Percentiles rank a stretch among this genome's conserved stretches.
Conservation (phyloP, 2,797 vertebrate species). For the Morus bassanus region DNA sequence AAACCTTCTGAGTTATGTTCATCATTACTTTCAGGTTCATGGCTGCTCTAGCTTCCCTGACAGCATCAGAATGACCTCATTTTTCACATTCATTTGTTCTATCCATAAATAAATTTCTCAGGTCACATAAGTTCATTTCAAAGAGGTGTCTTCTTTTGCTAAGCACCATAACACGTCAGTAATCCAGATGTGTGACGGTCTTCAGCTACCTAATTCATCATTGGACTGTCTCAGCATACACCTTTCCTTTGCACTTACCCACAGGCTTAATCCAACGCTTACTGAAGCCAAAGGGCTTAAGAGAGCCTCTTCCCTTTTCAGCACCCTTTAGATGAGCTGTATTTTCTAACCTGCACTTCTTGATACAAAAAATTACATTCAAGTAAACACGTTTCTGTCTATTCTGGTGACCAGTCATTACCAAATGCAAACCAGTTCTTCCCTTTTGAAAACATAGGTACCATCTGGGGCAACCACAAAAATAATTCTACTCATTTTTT, state of each 20-base stretch:
- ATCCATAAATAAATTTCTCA: neutral
- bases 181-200: neutral
- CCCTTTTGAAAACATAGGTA: neutral
- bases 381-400: neutral
- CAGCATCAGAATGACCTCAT: neutral
- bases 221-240: neutral
- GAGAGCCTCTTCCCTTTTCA: neutral
- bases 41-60: neutral
- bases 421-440: neutral
- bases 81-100: neutral
- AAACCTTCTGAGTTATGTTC: slow-evolving; percentile 8
- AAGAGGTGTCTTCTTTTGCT: neutral
- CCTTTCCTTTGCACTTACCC: neutral
- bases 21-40: slow-evolving; percentile 10
- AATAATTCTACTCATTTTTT: neutral
- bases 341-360: neutral
- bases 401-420: neutral
- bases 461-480: neutral
- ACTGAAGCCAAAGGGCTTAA: neutral
- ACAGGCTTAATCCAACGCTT: neutral
- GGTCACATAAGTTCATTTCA: neutral
- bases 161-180: neutral
- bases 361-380: neutral
- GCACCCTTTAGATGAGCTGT: neutral
- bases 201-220: neutral